These are phyloP conservation scores for Toxotes jaculatrix DNA, from an alignment of 2,113 vertebrate species.

Conservation along the genomic window DNA sequence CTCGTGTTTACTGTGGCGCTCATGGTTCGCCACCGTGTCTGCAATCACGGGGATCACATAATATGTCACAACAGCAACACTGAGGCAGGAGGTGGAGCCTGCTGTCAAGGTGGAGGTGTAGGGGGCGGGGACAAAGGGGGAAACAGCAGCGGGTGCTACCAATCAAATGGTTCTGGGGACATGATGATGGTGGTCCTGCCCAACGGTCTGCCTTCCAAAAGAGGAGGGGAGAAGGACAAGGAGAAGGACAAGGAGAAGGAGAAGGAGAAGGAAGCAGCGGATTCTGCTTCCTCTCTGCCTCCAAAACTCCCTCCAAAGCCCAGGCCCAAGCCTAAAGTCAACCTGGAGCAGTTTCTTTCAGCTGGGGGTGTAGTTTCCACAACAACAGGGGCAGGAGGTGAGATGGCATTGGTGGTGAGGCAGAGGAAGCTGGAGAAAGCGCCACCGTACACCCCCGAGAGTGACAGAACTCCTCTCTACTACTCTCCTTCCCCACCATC, in stretches of 20 bases:
- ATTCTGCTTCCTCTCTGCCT: conserved; percentile 63
- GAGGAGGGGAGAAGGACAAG: conserved; percentile 60
- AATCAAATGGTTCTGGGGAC: conserved; percentile 88
- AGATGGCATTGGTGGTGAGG: conserved; percentile 76
- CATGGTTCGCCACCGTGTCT: conserved; percentile 91
- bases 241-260: conserved; percentile 68
- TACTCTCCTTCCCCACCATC: conserved; percentile 80
- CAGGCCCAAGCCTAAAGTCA: conserved; percentile 79
- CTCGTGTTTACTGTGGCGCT: conserved; percentile 93
- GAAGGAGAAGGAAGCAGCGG: conserved; percentile 47
- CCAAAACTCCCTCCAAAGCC: conserved; percentile 79
- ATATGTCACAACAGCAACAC: conserved; percentile 67
- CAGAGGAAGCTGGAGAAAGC: conserved; percentile 75
- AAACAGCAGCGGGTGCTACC: conserved; percentile 87
- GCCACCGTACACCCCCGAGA: conserved; percentile 69
- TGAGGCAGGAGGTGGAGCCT: conserved; percentile 71
- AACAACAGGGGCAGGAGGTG: conserved; percentile 54
- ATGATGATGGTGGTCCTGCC: conserved; percentile 87
- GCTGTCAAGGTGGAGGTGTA: conserved; percentile 74
- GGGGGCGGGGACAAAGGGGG: conserved; percentile 78
- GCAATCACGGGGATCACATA: conserved; percentile 76
- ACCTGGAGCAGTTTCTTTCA: conserved; percentile 79
- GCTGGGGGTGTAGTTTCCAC: conserved; percentile 76
- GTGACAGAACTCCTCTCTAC: conserved; percentile 79
- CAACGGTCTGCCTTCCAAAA: conserved; percentile 82